Conservation (phyloP, 2,113 vertebrate species). For the Pterocles burchelli region DNA sequence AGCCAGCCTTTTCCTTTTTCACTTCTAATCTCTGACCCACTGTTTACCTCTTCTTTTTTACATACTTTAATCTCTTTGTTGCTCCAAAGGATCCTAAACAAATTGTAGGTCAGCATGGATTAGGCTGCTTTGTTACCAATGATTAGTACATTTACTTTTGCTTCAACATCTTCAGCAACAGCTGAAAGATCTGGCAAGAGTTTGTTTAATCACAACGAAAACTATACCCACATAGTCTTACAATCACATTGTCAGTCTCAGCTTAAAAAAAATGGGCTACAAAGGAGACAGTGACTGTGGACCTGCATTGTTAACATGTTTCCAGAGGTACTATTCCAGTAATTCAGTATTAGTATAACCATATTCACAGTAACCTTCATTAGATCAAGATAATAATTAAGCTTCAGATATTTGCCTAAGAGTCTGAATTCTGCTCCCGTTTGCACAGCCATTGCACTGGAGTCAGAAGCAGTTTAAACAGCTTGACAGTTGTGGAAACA, state of each 20-base stretch:
- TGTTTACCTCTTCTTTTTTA: slow-evolving; percentile 84
- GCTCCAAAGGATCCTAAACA: slow-evolving; percentile 85
- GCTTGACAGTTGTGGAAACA: not conserved
- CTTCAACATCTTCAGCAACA: slow-evolving; percentile 91
- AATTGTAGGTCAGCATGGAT: slow-evolving; percentile 90
- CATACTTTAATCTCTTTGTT: slow-evolving; percentile 89
- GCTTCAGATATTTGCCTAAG: not conserved
- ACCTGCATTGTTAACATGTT: not conserved
- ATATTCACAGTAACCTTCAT: not conserved
- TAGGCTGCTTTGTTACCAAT: slow-evolving; percentile 86
- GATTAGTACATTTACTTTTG: slow-evolving; percentile 86
- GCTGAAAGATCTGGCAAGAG: slow-evolving; percentile 79
- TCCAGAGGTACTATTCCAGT: not conserved
- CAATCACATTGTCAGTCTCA: not conserved
- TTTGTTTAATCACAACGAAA: slow-evolving; percentile 62
- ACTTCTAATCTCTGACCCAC: slow-evolving; percentile 89
- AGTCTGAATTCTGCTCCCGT: not conserved
- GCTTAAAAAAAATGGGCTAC: not conserved
- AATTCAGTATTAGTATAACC: not conserved
- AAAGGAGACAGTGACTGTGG: not conserved
- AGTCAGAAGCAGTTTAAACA: not conserved
- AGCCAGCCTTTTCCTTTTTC: slow-evolving; percentile 79
- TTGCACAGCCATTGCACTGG: not conserved
- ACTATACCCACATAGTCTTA: slow-evolving; percentile 10
- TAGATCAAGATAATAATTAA: not conserved